Evolutionary conservation across 1,140 invertebrate species (phyloP).

Genomic region (Diplogasteroides magnus): DNA sequence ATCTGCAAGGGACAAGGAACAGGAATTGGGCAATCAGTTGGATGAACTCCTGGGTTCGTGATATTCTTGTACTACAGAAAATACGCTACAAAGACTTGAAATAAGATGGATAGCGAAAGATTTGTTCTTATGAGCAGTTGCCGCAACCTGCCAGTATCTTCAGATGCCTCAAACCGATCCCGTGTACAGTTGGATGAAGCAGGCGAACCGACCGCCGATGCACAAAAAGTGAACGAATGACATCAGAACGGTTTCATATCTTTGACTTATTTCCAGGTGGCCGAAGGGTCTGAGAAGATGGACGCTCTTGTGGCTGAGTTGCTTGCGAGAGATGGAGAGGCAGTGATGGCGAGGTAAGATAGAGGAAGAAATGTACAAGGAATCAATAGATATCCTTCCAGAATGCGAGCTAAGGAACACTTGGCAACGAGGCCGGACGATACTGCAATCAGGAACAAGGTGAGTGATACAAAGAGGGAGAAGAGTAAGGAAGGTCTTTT

Average conservation of each 20-base stretch:
- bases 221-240: too few species aligned
- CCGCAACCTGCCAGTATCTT: too few species aligned
- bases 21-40: slow-evolving; percentile 65
- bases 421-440: background rate
- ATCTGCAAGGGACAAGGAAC: slow-evolving; percentile 59
- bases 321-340: slow-evolving; percentile 59
- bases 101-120: too few species aligned
- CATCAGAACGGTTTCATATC: too few species aligned
- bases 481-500: too few species aligned
- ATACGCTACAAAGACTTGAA: too few species aligned
- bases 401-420: background rate
- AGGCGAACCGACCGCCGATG: background rate
- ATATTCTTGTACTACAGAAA: background rate
- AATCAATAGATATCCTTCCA: background rate
- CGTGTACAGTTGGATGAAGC: background rate
- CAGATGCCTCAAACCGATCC: too few species aligned
- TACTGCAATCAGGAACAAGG: background rate
- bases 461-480: too few species aligned
- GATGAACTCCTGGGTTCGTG: slow-evolving; percentile 69
- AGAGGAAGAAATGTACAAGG: slow-evolving; percentile 11
- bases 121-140: too few species aligned
- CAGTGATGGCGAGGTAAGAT: slow-evolving; percentile 39
- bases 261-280: too few species aligned
- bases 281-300: background rate
- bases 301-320: slow-evolving; percentile 52